Evolutionary conservation across 2,113 vertebrate genomes (phyloP), one percentile per base, ranked within the genome.

Genomic region (Panthera leo): DNA sequence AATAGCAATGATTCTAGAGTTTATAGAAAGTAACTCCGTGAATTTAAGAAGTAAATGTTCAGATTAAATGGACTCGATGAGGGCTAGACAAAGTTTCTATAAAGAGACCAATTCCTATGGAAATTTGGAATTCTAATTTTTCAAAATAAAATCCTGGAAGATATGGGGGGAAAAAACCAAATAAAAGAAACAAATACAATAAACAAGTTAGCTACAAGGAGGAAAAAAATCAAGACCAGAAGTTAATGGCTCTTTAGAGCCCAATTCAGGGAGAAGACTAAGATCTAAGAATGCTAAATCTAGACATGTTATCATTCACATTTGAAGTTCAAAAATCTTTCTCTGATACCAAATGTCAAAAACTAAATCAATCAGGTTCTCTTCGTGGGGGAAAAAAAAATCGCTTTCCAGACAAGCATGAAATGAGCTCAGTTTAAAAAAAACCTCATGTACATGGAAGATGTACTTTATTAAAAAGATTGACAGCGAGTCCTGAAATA

Each of bases 81-180:
- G 15, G 45, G 61, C 21, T 76, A 86, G 34, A 53, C 14, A 87
- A 34, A 97, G 70, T 79, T 36, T 70, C 63, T 58, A 63, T 27
- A 79, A 85, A 92, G 29, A 93, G 14, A 82, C 2, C 4, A 71
- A 13, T 55, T 78, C 23, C 29, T 76, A 31, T 5, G 11, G 42
- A 80, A 85, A 23, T 67, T 53, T 27, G 16, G 39, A 94, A 78
- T 75, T 94, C 90, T 92, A 63, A 45, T 78, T 89, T 96, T 92
- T 94, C 21, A 65, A n/a, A 85, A 88, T 23, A 51, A 19, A 84
- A 87, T 25, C 42, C 45, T 51, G 76, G 21, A 80, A 89, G 11
- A 61, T 21, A 48, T 7, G 21, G 7, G 58, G 5, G 5, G 19
- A 0, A 86, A 63, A 75, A 83, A 19, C 36, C 1, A 86, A 92